These are phyloP conservation scores for Heterotilapia buettikoferi DNA, from an alignment of 2,113 vertebrate genomes.

Conservation along the genomic window DNA sequence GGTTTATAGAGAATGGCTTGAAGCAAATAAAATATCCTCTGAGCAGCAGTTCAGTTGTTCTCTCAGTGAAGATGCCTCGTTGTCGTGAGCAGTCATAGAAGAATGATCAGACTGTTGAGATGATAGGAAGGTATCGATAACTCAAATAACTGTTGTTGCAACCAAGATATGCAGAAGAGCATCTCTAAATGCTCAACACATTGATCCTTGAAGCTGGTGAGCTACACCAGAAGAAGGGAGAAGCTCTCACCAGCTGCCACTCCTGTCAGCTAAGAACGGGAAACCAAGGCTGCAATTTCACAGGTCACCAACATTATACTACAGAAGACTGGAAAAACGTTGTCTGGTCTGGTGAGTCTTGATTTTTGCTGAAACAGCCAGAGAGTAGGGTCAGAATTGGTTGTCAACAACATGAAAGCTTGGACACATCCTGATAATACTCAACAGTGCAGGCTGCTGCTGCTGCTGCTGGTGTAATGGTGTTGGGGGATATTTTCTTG, in stretches of 20 bases:
- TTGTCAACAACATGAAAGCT: fast-evolving
- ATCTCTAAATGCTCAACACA: neutral
- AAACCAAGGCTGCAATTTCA: neutral
- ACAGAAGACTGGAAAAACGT: neutral
- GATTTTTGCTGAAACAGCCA: neutral
- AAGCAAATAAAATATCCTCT: neutral
- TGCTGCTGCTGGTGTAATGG: neutral
- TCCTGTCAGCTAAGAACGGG: neutral
- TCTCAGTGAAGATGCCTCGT: neutral
- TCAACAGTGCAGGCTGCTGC: neutral
- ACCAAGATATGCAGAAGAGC: neutral
- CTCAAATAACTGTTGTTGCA: neutral
- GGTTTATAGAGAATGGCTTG: neutral
- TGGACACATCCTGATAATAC: neutral
- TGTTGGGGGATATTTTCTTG: neutral
- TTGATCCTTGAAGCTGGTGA: neutral
- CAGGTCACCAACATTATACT: neutral
- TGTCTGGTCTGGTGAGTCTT: neutral
- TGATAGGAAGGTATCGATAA: neutral
- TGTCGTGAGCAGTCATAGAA: neutral
- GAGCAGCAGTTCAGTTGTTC: neutral
- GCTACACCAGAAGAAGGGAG: neutral
- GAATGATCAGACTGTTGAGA: neutral
- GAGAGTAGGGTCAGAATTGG: neutral
- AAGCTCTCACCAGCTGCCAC: neutral